Evolutionary conservation across 2,888 invertebrate species (phyloP).

Genomic region (Alentia gelatinosa): DNA sequence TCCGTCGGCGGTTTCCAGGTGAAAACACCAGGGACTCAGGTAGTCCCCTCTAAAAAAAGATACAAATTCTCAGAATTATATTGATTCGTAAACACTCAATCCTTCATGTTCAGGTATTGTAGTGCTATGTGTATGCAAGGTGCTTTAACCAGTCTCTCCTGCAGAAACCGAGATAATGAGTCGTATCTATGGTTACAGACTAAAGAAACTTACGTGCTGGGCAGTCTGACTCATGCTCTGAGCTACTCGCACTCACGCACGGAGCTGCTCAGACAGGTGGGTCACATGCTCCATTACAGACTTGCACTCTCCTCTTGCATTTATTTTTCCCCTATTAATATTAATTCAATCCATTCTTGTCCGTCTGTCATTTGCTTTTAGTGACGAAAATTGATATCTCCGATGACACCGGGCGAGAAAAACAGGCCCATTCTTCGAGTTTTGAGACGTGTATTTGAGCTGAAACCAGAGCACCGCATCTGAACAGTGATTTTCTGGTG

Average conservation of each 20-base stretch:
- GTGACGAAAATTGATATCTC: conserved; percentile 1
- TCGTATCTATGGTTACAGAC: conserved; percentile 32
- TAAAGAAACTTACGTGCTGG: conserved; percentile 14
- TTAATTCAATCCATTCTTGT: neutral
- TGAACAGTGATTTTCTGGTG: neutral
- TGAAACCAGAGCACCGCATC: neutral
- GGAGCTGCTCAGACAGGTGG: conserved; percentile 16
- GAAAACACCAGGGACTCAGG: too few relatives aligned
- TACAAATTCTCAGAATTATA: conserved; percentile 1
- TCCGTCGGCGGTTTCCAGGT: too few relatives aligned
- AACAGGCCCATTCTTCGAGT: neutral
- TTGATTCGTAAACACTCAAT: neutral
- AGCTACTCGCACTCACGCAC: conserved; percentile 20
- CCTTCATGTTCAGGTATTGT: neutral
- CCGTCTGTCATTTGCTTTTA: neutral
- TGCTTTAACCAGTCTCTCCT: neutral
- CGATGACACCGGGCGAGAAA: neutral
- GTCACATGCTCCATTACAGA: conserved; percentile 34
- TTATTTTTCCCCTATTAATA: neutral
- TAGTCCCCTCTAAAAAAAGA: too few relatives aligned
- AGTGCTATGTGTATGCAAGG: too few relatives aligned
- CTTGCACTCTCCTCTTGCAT: neutral
- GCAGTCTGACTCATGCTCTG: neutral
- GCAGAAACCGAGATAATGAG: neutral
- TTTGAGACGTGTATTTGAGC: neutral